Percentiles rank a stretch among this genome's conserved stretches.
Evolutionary conservation across 2,888 invertebrate species (phyloP).

Genomic region (Eupithecia insigniata): DNA sequence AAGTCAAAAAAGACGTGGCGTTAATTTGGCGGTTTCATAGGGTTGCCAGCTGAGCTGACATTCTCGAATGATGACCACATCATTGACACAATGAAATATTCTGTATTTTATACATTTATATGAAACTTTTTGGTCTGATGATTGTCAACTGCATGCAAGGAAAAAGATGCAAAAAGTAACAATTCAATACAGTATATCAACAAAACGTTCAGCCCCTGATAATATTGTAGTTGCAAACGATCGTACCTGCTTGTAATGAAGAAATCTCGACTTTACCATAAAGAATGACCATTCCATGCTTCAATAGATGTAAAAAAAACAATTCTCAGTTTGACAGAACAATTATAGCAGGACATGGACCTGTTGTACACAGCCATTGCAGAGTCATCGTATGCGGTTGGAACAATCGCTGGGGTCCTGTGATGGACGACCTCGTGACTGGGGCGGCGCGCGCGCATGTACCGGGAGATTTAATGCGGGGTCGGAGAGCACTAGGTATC

Average conservation of each 20-base stretch:
- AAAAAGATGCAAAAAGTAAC: conserved; percentile 17
- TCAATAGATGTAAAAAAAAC: conserved; percentile 20
- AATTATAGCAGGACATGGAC: conserved; percentile 36
- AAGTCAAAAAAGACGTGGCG: conserved; percentile 35
- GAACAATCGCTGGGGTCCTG: conserved; percentile 55
- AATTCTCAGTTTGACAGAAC: conserved; percentile 35
- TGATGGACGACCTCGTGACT: conserved; percentile 66
- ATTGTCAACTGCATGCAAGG: neutral
- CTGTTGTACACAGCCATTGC: conserved; percentile 27
- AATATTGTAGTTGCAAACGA: conserved; percentile 17
- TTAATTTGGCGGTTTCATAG: conserved; percentile 33
- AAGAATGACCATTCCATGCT: conserved; percentile 21
- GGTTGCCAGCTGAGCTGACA: conserved; percentile 19
- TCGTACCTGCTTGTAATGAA: conserved; percentile 27
- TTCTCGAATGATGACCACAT: conserved; percentile 1
- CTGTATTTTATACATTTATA: neutral
- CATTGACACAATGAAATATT: neutral
- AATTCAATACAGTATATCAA: conserved; percentile 19
- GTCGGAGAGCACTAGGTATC: conserved; percentile 44
- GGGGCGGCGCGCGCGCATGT: conserved; percentile 43
- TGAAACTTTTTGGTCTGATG: neutral
- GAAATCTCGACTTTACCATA: conserved; percentile 32
- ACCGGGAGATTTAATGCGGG: conserved; percentile 42
- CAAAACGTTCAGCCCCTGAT: conserved; percentile 17
- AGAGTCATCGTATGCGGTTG: conserved; percentile 35